Percentiles rank a stretch among this genome's conserved stretches.
Evolutionary conservation across 2,113 vertebrate species (phyloP).

Genomic region (Pedionomus torquatus): DNA sequence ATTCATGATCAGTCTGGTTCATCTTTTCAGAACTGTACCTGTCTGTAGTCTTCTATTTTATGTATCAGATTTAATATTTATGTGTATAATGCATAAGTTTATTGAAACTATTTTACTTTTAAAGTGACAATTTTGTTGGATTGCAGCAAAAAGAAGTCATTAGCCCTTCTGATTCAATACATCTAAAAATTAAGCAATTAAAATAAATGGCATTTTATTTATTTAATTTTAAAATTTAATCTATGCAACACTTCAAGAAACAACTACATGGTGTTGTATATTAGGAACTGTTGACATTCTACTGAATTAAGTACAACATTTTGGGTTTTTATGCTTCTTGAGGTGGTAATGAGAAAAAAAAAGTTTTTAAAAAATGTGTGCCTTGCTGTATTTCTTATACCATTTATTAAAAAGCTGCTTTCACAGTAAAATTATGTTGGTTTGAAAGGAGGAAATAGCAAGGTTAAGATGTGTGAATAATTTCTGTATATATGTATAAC

Average conservation of each 20-base stretch:
- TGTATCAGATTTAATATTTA: conserved; percentile 69
- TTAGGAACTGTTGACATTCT: conserved; percentile 77
- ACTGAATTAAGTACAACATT: conserved; percentile 78
- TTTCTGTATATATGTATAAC: conserved; percentile 92
- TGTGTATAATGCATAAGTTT: conserved; percentile 64
- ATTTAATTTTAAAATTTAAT: conserved; percentile 75
- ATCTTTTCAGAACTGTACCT: conserved; percentile 63
- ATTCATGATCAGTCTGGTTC: conserved; percentile 24
- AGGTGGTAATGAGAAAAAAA: conserved; percentile 79
- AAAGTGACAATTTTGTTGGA: conserved; percentile 66
- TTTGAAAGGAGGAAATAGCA: conserved; percentile 81
- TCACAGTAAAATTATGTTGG: conserved; percentile 78
- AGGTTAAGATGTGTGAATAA: conserved; percentile 85
- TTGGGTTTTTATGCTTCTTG: conserved; percentile 81
- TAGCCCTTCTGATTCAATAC: conserved; percentile 47
- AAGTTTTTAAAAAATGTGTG: conserved; percentile 87
- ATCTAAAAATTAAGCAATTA: conserved; percentile 61
- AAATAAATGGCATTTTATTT: conserved; percentile 67
- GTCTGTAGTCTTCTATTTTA: conserved; percentile 63
- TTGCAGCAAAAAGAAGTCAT: conserved; percentile 62
- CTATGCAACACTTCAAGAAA: conserved; percentile 92
- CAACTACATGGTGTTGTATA: conserved; percentile 83
- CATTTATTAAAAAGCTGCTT: conserved; percentile 89
- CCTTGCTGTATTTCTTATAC: conserved; percentile 95
- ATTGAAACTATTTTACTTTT: conserved; percentile 67